phyloP scores from a whole-genome alignment of 2,113 vertebrate species.

The Platysternon megacephalum region DNA sequence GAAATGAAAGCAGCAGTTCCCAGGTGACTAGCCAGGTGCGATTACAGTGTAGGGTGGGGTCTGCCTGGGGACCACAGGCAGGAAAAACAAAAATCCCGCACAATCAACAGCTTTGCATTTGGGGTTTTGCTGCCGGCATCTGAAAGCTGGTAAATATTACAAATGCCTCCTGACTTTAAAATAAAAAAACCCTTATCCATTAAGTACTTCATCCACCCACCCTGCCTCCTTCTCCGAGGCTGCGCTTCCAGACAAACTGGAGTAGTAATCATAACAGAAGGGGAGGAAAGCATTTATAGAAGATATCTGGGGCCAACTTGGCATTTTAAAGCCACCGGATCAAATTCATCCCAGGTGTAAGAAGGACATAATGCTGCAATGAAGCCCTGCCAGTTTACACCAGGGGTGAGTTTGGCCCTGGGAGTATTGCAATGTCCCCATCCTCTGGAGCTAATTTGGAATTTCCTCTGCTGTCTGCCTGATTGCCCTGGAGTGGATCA shows the following conservation, averaged over 20 bases:
- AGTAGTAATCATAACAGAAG: background rate
- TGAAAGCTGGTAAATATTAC: background rate
- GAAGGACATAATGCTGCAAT: background rate
- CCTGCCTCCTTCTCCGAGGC: background rate
- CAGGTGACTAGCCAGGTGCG: background rate
- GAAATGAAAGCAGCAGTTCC: background rate
- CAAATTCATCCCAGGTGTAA: background rate
- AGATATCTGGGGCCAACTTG: background rate
- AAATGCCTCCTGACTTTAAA: background rate
- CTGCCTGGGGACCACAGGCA: background rate
- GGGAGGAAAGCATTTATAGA: background rate
- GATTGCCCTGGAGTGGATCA: background rate
- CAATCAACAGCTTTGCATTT: background rate
- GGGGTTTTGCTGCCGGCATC: background rate
- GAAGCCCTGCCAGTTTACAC: background rate
- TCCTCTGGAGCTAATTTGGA: constrained; percentile 41
- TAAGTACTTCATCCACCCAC: background rate
- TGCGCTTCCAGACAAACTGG: background rate
- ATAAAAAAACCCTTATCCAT: background rate
- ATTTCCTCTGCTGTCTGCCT: constrained; percentile 37
- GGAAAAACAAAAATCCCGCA: background rate
- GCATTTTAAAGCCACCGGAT: background rate
- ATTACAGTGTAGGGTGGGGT: background rate
- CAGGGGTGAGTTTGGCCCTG: background rate
- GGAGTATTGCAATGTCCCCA: constrained; percentile 43